Percentiles rank a stretch among this genome's conserved stretches.
Conservation (phyloP, 2,797 vertebrate genomes). For the Rhinoraja longicauda region DNA sequence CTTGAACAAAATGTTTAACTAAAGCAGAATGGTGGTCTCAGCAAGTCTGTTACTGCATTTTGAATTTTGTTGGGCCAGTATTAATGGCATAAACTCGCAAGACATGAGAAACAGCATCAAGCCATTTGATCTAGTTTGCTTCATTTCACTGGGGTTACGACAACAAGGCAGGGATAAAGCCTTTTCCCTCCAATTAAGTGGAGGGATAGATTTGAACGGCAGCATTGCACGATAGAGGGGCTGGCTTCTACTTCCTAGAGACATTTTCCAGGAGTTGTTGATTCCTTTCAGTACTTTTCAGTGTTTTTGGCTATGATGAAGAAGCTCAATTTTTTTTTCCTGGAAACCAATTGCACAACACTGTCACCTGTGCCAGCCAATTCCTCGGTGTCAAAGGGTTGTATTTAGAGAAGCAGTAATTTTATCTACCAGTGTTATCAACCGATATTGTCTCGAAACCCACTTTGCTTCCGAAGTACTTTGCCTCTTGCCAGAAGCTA, state of each 20-base stretch:
- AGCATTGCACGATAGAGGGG: not conserved
- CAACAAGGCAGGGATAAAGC: not conserved
- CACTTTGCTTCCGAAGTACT: too few relatives aligned
- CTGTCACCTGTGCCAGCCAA: not conserved
- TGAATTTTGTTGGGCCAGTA: not conserved
- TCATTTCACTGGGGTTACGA: not conserved
- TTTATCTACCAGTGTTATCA: too few relatives aligned
- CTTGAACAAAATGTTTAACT: too few relatives aligned
- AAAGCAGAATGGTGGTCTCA: too few relatives aligned
- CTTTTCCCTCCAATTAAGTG: not conserved
- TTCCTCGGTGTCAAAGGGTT: not conserved
- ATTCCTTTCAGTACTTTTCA: not conserved
- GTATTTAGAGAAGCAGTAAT: not conserved
- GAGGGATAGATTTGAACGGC: not conserved
- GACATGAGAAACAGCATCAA: not conserved
- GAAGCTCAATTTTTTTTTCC: not conserved
- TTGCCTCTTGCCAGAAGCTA: too few relatives aligned
- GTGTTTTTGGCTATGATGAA: slow-evolving; percentile 5
- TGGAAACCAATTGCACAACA: slow-evolving; percentile 25
- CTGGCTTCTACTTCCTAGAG: not conserved
- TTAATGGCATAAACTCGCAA: not conserved
- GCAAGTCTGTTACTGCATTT: not conserved
- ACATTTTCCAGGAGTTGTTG: not conserved
- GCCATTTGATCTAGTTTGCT: not conserved
- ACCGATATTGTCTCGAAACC: too few relatives aligned